Base-by-base conservation (phyloP, 92 coral and sea anemone species). In the Porites lobata region DNA sequence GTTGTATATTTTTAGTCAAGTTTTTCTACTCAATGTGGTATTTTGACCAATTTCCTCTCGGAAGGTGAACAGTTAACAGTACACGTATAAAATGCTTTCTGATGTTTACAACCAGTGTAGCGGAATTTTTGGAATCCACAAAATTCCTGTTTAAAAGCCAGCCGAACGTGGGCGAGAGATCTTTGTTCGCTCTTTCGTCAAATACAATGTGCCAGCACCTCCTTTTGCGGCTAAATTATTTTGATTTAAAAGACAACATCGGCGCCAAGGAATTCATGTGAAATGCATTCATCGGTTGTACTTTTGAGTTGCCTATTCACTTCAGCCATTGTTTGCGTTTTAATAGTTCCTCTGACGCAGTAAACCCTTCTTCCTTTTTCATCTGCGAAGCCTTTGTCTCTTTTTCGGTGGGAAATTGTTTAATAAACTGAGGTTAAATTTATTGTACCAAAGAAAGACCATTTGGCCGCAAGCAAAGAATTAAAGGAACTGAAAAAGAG, bases 401-500 rank as follows among this genome's bases (percentile, higher is more conserved):
- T 53, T 59, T n/a, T 61, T 82, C 69, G 58, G 68, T 69, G 69
- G 86, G 86, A 70, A 82, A 78, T 82, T 14, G 7, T 58, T 51
- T 51, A 50, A 81, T 47, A 50, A 38, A 38, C 47, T 38, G 47
- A 38, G 4, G 47, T 38, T 38, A 38, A 38, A 38, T 38, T 38
- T 38, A 38, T 38, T 38, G 47, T 4, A 38, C 47, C 47, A 38
- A 38, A 38, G 47, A 38, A 38, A 38, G 47, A 38, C 47, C 47
- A 38, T 38, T 38, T 38, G 0, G 47, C 47, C 47, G 47, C 47
- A 38, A 4, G 47, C 47, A 38, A 38, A 38, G 47, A 38, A 38
- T 38, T 38, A 38, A 38, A 38, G 47, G 6, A 38, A 38, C 57
- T 62, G 38, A 59, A 26, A 5, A 56, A 8, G 26, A 9, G 11